These are phyloP conservation scores for Chorisops tibialis DNA, from an alignment of 2,888 invertebrate genomes.

Conservation along the genomic window DNA sequence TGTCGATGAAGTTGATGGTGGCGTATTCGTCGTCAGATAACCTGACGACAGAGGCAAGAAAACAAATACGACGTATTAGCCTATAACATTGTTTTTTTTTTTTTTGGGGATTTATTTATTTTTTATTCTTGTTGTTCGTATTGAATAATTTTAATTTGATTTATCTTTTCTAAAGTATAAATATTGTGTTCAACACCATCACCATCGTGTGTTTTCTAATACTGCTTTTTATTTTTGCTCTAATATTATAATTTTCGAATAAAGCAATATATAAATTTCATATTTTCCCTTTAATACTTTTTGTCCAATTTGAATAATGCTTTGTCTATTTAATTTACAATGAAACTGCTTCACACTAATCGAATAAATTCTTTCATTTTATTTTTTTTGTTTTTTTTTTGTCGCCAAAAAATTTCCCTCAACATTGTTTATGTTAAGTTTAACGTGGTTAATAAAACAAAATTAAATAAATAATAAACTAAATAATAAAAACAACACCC, in stretches of 20 bases:
- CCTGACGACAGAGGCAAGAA: conserved; percentile 54
- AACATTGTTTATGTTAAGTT: not conserved
- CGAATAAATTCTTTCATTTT: too few relatives aligned
- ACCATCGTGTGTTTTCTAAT: conserved; percentile 41
- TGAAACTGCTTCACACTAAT: not conserved
- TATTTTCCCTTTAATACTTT: not conserved
- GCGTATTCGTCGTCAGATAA: conserved; percentile 53
- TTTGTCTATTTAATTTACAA: not conserved
- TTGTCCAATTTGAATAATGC: not conserved
- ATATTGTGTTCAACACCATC: conserved; percentile 44
- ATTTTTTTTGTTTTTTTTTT: not conserved
- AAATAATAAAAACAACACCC: conserved; percentile 18
- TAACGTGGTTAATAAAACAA: not conserved
- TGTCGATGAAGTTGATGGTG: conserved; percentile 35
- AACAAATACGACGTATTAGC: conserved; percentile 52
- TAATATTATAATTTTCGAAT: conserved; percentile 2
- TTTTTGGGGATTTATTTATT: conserved; percentile 35
- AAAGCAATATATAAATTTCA: too few relatives aligned
- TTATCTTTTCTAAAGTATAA: conserved; percentile 34
- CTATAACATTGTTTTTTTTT: conserved; percentile 46
- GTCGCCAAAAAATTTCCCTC: not conserved
- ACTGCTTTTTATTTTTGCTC: conserved; percentile 17
- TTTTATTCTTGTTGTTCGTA: conserved; percentile 33
- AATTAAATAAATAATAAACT: not conserved
- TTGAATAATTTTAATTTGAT: conserved; percentile 26